Conservation (phyloP, 1,140 invertebrate genomes). For the Aphelenchoides besseyi region DNA sequence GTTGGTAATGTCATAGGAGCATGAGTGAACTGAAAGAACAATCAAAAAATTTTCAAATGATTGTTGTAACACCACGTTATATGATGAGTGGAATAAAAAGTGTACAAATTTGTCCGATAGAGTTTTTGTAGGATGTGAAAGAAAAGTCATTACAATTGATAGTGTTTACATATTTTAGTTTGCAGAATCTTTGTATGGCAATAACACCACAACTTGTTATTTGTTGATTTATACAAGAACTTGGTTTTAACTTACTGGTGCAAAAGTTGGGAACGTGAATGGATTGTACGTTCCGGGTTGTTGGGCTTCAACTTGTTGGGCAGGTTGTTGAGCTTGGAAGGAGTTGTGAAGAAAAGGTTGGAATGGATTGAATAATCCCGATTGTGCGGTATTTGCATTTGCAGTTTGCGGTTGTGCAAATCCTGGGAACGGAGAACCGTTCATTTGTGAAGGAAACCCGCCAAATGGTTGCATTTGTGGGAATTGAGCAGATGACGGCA, state of each 20-base stretch:
- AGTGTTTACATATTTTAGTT: no score
- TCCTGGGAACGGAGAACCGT: constrained; percentile 20
- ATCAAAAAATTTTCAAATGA: background rate
- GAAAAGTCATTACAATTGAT: no score
- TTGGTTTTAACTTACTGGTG: constrained; percentile 26
- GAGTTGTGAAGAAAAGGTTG: constrained; percentile 48
- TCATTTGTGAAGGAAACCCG: constrained; percentile 19
- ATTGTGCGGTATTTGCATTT: background rate
- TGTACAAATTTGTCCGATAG: no score
- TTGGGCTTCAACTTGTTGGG: constrained; percentile 6
- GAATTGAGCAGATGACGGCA: constrained; percentile 23
- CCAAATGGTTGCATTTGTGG: background rate
- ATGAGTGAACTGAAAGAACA: constrained; percentile 22
- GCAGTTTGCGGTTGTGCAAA: constrained; percentile 28
- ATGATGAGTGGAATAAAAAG: no score
- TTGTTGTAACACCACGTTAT: no score
- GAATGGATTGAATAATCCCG: constrained; percentile 46
- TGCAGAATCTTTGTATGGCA: no score
- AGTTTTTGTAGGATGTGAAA: no score
- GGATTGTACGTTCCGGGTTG: constrained; percentile 42
- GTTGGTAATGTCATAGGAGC: constrained; percentile 32
- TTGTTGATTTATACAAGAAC: background rate
- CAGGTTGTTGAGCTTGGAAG: constrained; percentile 25
- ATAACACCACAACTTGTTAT: no score
- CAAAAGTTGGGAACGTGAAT: constrained; percentile 37